Evolutionary conservation across 1,140 invertebrate genomes (phyloP), one percentile per base, ranked within the genome.

Genomic region (Drosophila bipectinata): DNA sequence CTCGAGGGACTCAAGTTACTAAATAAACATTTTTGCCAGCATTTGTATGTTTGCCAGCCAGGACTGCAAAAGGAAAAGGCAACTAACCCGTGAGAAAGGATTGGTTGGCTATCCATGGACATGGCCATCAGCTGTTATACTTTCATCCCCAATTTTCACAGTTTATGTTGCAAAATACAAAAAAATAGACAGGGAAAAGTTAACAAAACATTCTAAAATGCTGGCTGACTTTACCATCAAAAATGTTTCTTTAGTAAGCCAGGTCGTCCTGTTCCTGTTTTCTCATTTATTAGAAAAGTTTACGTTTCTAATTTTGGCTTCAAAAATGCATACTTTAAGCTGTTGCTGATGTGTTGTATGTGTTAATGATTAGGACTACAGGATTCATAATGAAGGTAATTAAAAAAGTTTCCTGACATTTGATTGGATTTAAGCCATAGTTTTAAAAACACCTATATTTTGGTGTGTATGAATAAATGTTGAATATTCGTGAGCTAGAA

Each of bases 21-120:
- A 64, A 52, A 64, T 44, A 64, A 67, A 67, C 64, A 67, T 67
- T 64, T 64, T 52, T 21, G 45, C 24, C 14, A 64, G 63, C 63
- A 67, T 67, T 67, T 67, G 63, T 67, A 67, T 64, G 63, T 67
- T 67, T 67, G 63, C 63, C 47, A 52, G 47, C 44, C 26, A 24
- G 45, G 15, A 34, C 24, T 63, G 47, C 59, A 5, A 44, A 44
- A 44, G 14, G 41, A 37, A 66, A 66, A 21, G 59, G 32, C 64
- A 67, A 44, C 52, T 64, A 53, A 30, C 47, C 63, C 63, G 60
- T 67, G 63, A 53, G 63, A 67, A 64, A 44, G 60, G 47, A 52
- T 18, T 18, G 18, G 47, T 44, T n/a, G 24, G 45, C 14, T 47
- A 14, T 32, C 18, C 3, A 18, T 26, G 45, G 21, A 34, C 18